Base-by-base conservation (phyloP, 2,888 invertebrate species). In the Zootermopsis nevadensis region DNA sequence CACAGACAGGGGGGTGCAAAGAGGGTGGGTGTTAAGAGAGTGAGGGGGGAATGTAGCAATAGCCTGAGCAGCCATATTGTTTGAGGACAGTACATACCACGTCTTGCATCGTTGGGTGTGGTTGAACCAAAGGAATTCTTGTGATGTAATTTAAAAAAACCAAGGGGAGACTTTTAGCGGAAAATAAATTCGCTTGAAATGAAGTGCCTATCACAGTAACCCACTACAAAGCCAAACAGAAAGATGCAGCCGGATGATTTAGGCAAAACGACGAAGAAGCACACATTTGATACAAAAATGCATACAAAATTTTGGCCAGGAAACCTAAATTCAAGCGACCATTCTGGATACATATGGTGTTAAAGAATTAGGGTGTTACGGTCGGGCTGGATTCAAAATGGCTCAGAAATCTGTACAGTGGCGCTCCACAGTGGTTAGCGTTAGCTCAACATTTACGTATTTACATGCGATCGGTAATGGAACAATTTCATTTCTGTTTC, bases 21-120 rank as follows among this genome's bases (percentile, higher is more conserved):
- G 27, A 19, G 33, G 35, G 35, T 66, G 79, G 60, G 27, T 74
- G 35, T 33, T 38, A 79, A 79, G n/a, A 79, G 79, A 35, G 55
- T n/a, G 55, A 55, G 31, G 33, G 77, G 27, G 33, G n/a, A 48
- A 53, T 22, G 74, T 48, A 48, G 38, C 72, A 67, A 31, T 30
- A 67, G 67, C 67, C 12, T 30, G 27, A 74, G 72, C 79, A 66
- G 79, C 79, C 79, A 79, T 79, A 79, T 79, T 79, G 79, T 66
- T 79, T 27, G 38, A 79, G 79, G 66, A 79, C 8, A n/a, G 35
- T 66, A 79, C 74, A 74, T 74, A 38, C 38, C 74, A 74, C 31
- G 35, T 74, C 74, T 74, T 74, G 24, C 35, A 53, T 66, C 79
- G n/a, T 33, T 35, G 33, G 79, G 79, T 79, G 60, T 79, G 79